A percentile compares a stretch with the other conserved stretches of the same genome.
Conservation (phyloP, 2,797 vertebrate genomes). For the Gadopsis marmoratus region DNA sequence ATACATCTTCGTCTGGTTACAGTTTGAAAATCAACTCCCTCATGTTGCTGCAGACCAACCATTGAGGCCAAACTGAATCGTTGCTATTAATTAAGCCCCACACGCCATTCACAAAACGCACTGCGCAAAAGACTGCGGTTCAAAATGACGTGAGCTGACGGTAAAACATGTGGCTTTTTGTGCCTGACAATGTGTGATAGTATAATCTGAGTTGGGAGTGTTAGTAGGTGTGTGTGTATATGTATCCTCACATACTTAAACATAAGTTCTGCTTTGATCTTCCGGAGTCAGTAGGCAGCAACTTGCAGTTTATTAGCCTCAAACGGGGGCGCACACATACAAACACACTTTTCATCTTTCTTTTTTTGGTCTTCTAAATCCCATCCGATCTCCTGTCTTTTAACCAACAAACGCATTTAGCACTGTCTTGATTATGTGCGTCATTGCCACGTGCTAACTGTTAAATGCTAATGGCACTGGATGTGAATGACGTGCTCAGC, state of each 20-base stretch:
- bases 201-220: background rate
- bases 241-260: conserved; percentile 45
- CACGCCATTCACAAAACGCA: background rate
- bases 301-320: conserved; percentile 47
- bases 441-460: conserved; percentile 6
- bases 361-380: conserved; percentile 32
- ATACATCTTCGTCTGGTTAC: background rate
- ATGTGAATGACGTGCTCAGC: conserved; percentile 9
- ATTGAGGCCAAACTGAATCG: background rate
- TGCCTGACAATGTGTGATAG: background rate
- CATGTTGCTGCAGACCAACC: background rate
- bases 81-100: background rate
- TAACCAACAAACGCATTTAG: conserved; percentile 43
- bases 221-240: conserved; percentile 19
- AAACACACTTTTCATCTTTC: conserved; percentile 37
- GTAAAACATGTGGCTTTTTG: background rate
- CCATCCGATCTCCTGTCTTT: conserved; percentile 6
- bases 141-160: background rate
- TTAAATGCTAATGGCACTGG: conserved; percentile 21
- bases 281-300: conserved; percentile 29
- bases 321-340: background rate
- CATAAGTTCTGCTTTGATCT: conserved; percentile 63
- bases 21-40: conserved; percentile 4
- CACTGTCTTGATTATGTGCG: conserved; percentile 31
- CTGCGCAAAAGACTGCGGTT: background rate